Percentiles rank a stretch among this genome's conserved stretches.
These are phyloP conservation scores for Schizopygopsis malacanthus DNA, from an alignment of 2,797 vertebrate species.

Conservation along the genomic window DNA sequence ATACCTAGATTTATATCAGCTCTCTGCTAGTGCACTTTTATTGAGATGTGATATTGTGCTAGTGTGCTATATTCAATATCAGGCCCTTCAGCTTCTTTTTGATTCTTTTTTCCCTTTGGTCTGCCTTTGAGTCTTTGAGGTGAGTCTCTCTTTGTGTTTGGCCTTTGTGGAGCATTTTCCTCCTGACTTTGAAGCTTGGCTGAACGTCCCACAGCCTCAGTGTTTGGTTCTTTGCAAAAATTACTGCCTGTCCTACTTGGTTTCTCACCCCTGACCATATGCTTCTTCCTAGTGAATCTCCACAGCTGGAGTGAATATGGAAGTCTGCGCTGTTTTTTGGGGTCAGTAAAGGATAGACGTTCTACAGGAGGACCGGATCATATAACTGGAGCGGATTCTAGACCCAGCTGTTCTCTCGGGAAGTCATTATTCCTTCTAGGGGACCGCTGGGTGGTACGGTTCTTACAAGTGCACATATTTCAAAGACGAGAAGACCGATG, in stretches of 20 bases:
- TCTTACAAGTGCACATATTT: slow-evolving; percentile 41
- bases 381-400: slow-evolving; percentile 27
- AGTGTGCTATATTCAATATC: slow-evolving; percentile 43
- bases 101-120: slow-evolving; percentile 57
- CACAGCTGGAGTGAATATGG: slow-evolving; percentile 50
- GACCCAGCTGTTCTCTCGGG: slow-evolving; percentile 33
- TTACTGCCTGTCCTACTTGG: slow-evolving; percentile 61
- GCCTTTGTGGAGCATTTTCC: slow-evolving; percentile 56
- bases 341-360: slow-evolving; percentile 50
- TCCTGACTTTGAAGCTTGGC: slow-evolving; percentile 54
- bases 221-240: slow-evolving; percentile 57
- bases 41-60: slow-evolving; percentile 23
- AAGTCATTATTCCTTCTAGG: slow-evolving; percentile 45
- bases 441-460: background rate
- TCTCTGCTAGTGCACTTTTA: slow-evolving; percentile 12
- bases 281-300: slow-evolving; percentile 33
- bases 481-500: slow-evolving; percentile 1
- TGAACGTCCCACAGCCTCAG: slow-evolving; percentile 50
- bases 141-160: slow-evolving; percentile 54
- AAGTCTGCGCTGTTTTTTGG: slow-evolving; percentile 51
- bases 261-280: slow-evolving; percentile 61
- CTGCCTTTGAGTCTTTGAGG: slow-evolving; percentile 54
- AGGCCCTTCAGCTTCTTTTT: slow-evolving; percentile 50
- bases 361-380: slow-evolving; percentile 34
- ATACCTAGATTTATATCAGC: slow-evolving; percentile 3